Evolutionary conservation across 2,113 vertebrate species (phyloP), one percentile per base, ranked within the genome.

Genomic region (Pituophis catenifer): DNA sequence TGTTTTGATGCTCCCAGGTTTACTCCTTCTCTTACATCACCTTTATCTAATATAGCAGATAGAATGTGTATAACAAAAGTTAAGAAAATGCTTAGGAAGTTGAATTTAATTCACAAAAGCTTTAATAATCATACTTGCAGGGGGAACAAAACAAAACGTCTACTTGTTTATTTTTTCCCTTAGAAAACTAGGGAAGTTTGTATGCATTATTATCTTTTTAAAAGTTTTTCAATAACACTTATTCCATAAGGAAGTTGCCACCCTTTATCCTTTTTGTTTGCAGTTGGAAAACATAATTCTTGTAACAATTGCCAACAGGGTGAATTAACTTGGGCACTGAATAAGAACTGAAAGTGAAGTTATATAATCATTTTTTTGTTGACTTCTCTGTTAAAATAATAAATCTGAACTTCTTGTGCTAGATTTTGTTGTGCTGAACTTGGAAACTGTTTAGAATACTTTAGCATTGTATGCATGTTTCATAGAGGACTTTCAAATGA

Each of bases 291-390:
- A 87, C 89, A 65, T 52, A 90, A 86, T 53, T 12, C 0, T 58
- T 86, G 9, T 24, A 89, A 5, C 57, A 52, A 4, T 90, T 87
- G 89, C 75, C 89, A 86, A 58, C 92, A 15, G 33, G 13, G 9
- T 29, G 50, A 86, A 92, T 38, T 89, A 5, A 89, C 7, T 33
- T 44, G 0, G 0, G 44, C 93, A 58, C 38, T 92, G 93, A 94
- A 93, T 24, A 89, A 91, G 54, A 93, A 93, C 91, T 86, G 54
- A 94, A 44, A 89, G 91, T 24, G 19, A 89, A 62, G 2, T 85
- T 12, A 91, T 0, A 90, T 6, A 88, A 65, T 92, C 48, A 5
- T 0, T 9, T 1, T 89, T 89, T 57, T 86, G 19, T 93, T 93
- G n/a, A 65, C 62, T 85, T 93, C 13, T 24, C 53, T 55, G 52